Evolutionary conservation across 2,797 vertebrate species (phyloP), one percentile per base, ranked within the genome.

Genomic region (Heteromormyrus szaboi): DNA sequence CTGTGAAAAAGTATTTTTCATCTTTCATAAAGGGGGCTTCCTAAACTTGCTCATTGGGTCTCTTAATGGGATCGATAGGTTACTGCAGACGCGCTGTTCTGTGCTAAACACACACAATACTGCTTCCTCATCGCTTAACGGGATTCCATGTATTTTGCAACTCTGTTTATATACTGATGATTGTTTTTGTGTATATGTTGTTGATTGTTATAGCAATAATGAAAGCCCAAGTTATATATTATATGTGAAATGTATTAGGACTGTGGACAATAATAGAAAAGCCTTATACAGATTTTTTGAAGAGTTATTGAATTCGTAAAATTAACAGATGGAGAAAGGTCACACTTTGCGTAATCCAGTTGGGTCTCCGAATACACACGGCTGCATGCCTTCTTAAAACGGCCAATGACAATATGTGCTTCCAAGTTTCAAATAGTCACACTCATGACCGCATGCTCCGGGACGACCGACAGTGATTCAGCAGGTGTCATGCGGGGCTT

Each of bases 61-160:
- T 89, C 48, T 93, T 94, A 93, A 92, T 91, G 90, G 92, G 91
- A 92, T 92, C 91, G 91, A 89, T 87, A n/a, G n/a, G 25, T 87
- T 81, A 88, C 91, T 86, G 86, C 89, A 90, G 93, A 33, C 25
- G 1, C 3, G 1, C 91, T 90, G 88, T 89, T 87, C 90, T 93
- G 1, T 86, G 88, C 90, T 72, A 76, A 89, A 90, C 87, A 88
- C 29, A 90, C 92, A 90, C 92, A 1, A 91, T 89, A 90, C 62
- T n/a, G 91, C 89, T 86, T 56, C 89, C 6, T 17, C 51, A 0
- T 76, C 33, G 9, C 33, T 72, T 33, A 72, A 72, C 68, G 37
- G 68, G 11, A 37, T 33, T 72, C 3, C 12, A 72, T 17, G 29
- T 37, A 33, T 37, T 37, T 4, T 37, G 12, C 11, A 72, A 11